phyloP scores from a whole-genome alignment of 2,113 vertebrate genomes.

The Pteronura brasiliensis region DNA sequence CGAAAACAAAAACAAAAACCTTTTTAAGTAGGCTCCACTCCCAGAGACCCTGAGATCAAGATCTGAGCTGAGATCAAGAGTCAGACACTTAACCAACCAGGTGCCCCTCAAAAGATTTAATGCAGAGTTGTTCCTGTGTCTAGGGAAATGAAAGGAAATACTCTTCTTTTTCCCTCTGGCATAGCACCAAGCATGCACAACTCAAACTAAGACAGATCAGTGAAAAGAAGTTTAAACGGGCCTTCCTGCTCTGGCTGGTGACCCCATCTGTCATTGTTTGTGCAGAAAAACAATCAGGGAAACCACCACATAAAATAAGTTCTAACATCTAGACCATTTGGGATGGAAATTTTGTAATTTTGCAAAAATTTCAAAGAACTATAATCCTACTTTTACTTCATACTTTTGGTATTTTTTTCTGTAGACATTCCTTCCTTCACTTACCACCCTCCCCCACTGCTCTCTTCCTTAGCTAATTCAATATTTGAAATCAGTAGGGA shows the following conservation, averaged over 20 bases:
- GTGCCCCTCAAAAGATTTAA: neutral
- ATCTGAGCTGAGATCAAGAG: neutral
- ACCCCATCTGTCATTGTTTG: neutral
- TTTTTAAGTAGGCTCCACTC: neutral
- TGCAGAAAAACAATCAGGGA: neutral
- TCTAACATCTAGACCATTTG: neutral
- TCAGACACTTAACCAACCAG: neutral
- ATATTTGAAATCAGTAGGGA: neutral
- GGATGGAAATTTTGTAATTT: neutral
- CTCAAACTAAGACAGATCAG: neutral
- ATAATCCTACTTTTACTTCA: neutral
- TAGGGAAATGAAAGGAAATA: neutral
- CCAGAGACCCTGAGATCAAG: neutral
- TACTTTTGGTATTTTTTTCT: neutral
- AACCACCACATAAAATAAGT: neutral
- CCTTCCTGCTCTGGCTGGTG: neutral
- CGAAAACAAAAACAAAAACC: too few species aligned
- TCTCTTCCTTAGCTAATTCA: neutral
- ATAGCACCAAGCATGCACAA: too few species aligned
- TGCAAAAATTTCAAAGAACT: neutral
- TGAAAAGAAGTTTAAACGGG: neutral
- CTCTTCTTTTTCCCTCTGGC: neutral
- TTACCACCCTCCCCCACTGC: neutral
- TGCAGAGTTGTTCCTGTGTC: neutral
- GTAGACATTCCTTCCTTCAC: neutral